phyloP scores from a whole-genome alignment of 64 coral and sea anemone species.

The Pocillopora damicornis region DNA sequence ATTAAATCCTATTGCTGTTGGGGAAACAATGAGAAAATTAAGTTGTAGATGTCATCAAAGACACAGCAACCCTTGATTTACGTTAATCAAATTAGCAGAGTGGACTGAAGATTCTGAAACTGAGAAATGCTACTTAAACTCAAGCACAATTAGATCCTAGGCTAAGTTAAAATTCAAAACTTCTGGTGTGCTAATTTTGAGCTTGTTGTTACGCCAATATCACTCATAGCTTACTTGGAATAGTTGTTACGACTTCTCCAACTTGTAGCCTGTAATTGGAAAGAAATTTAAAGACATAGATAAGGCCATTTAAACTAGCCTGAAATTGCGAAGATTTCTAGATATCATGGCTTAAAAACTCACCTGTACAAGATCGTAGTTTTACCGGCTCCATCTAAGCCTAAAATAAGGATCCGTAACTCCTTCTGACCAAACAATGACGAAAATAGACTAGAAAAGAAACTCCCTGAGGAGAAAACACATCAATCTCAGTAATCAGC shows the following conservation, averaged over 20 bases:
- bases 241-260: conserved; percentile 99
- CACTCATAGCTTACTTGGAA: conserved; percentile 81
- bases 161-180: too few species aligned
- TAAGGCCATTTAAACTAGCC: not conserved
- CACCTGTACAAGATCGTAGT: conserved; percentile 93
- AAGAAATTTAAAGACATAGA: conserved; percentile 8
- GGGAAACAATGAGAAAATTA: conserved; percentile 2
- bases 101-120: too few species aligned
- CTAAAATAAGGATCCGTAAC: conserved; percentile 89
- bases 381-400: conserved; percentile 93
- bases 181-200: too few species aligned
- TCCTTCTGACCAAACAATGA: conserved; percentile 96
- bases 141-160: too few species aligned
- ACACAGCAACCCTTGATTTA: too few species aligned
- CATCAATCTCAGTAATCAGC: not conserved
- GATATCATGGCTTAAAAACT: not conserved
- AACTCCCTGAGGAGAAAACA: conserved; percentile 57
- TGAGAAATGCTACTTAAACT: too few species aligned
- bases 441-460: conserved; percentile 95
- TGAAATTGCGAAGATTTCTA: not conserved
- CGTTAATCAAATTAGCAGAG: too few species aligned
- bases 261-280: conserved; percentile 80
- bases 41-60: not conserved
- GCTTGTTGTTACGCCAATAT: not conserved
- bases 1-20: conserved; percentile 97